Conservation (phyloP, 2,797 vertebrate genomes). For the Ispidina lecontei region DNA sequence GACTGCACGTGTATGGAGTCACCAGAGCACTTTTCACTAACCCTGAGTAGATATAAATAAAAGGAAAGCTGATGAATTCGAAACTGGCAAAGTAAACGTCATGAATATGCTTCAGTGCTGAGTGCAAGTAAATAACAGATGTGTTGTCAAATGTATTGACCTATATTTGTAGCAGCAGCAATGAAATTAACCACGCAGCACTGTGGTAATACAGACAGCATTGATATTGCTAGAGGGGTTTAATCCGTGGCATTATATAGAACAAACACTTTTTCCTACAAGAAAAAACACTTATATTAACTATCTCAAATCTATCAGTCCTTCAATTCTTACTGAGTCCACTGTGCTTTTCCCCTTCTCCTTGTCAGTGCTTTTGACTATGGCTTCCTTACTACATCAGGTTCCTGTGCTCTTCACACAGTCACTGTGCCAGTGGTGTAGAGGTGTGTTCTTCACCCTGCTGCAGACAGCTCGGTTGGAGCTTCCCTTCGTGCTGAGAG, state of each 20-base stretch:
- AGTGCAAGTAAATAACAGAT: constrained; percentile 72
- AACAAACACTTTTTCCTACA: constrained; percentile 1
- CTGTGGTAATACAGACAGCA: constrained; percentile 21
- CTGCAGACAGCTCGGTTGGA: not conserved
- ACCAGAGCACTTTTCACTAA: constrained; percentile 51
- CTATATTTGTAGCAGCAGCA: constrained; percentile 63
- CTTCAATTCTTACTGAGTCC: not conserved
- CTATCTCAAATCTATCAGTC: not conserved
- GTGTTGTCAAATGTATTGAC: constrained; percentile 66
- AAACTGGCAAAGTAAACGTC: constrained; percentile 61
- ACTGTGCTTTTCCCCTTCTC: not conserved
- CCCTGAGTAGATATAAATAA: constrained; percentile 67
- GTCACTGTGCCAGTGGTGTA: not conserved
- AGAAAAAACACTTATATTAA: not conserved
- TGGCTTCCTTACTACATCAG: not conserved
- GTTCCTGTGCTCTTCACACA: not conserved
- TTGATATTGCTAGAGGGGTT: constrained; percentile 46
- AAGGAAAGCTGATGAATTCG: constrained; percentile 62
- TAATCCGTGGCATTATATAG: constrained; percentile 5
- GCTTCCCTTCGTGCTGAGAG: not conserved
- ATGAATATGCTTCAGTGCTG: constrained; percentile 56
- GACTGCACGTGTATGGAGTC: constrained; percentile 15
- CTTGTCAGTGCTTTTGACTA: not conserved
- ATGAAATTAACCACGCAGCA: constrained; percentile 44
- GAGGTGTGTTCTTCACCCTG: not conserved